Base-by-base conservation (phyloP, 2,888 invertebrate species). In the Xanthia togata region DNA sequence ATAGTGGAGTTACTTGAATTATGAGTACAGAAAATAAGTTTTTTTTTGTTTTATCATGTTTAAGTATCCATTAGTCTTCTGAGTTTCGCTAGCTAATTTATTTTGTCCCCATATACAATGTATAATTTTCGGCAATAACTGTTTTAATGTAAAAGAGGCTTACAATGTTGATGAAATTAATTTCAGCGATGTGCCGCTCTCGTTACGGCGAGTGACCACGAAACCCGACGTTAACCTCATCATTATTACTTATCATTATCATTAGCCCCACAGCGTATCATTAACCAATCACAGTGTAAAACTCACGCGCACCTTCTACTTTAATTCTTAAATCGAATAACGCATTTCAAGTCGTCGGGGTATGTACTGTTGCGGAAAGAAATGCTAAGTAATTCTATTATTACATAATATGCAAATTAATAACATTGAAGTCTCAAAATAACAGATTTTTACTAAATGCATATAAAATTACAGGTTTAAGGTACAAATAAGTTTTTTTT, bases 81-180 rank as follows among this genome's bases (percentile, higher is more conserved):
- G 47, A 47, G 20, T 47, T 47, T 47, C 47, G 20, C 47, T 47
- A 47, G 47, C 17, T 47, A 47, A 47, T 47, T 47, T 6, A 47
- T 20, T 20, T 6, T 47, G 17, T 17, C 47, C 47, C 2, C 8
- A 9, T 44, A 44, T 44, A 44, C 44, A 44, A 5, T 44, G 31
- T 31, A 59, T 44, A 55, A 73, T 67, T 73, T 81, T 50, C 60
- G 41, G 2, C 60, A 9, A 73, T 85, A 62, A 57, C 59, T 20
- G 31, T 70, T 70, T 60, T 57, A 35, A 70, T 73, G 5, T 62
- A 50, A 35, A 64, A 44, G 44, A 60, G 67, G 72, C 60, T 70
- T 68, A 90, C 85, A 87, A 89, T 90, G 89, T 90, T 87, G 87
- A 82, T 83, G 84, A 85, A 87, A 88, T 88, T 89, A 86, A 91